A percentile compares a stretch with the other conserved stretches of the same genome.
These are phyloP conservation scores for Hydrolagus affinis DNA, from an alignment of 2,113 vertebrate genomes.

Conservation along the genomic window DNA sequence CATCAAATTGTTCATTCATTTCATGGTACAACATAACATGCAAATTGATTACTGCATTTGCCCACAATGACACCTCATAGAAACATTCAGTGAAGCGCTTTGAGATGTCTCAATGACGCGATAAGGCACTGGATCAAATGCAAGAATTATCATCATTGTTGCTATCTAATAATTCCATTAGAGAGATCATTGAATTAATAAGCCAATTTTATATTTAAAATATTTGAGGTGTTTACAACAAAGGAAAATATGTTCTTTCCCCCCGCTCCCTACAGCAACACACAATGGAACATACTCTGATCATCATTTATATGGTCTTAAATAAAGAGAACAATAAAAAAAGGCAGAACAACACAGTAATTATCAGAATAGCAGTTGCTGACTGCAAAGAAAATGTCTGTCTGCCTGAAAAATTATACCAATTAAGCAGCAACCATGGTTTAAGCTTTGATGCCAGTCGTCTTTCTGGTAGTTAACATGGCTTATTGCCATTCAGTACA, in stretches of 20 bases:
- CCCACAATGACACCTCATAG: too few relatives aligned
- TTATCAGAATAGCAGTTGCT: not conserved
- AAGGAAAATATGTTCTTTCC: not conserved
- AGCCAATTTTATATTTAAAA: not conserved
- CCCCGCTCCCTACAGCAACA: not conserved
- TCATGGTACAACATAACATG: too few relatives aligned
- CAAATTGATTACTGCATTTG: too few relatives aligned
- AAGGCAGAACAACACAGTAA: not conserved
- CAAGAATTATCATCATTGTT: not conserved
- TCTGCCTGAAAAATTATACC: constrained; percentile 24
- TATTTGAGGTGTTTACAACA: not conserved
- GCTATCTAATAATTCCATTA: not conserved
- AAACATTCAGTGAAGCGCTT: too few relatives aligned
- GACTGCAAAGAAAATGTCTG: constrained; percentile 3
- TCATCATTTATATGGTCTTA: constrained; percentile 7
- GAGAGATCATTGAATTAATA: not conserved
- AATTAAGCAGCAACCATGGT: constrained; percentile 15
- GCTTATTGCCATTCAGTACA: not conserved
- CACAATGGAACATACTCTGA: not conserved
- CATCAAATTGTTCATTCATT: too few relatives aligned
- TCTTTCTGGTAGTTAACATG: not conserved
- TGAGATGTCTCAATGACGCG: too few relatives aligned
- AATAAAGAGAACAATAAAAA: not conserved
- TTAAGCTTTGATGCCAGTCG: constrained; percentile 19
- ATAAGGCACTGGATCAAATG: too few relatives aligned